Evolutionary conservation across 2,113 vertebrate genomes (phyloP).

Genomic region (Gymnarchus niloticus): DNA sequence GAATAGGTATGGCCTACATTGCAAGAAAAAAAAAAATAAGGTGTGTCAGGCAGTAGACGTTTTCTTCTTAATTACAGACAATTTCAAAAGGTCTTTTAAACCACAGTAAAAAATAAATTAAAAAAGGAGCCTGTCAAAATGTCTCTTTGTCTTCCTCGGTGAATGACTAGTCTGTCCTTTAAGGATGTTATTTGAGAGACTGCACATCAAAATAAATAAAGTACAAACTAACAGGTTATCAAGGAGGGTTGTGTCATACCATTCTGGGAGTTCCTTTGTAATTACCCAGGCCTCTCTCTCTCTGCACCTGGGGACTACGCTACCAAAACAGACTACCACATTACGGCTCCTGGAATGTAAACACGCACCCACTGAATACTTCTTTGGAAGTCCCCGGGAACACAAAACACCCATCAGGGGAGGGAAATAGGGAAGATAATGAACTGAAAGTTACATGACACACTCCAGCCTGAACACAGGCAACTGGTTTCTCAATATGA

Average conservation of each 20-base stretch:
- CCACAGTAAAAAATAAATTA: not conserved
- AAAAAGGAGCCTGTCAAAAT: not conserved
- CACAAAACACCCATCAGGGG: constrained; percentile 13
- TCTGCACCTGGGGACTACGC: constrained; percentile 42
- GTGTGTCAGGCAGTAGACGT: not conserved
- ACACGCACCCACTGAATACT: constrained; percentile 39
- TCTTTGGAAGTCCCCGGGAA: constrained; percentile 22
- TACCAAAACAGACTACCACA: constrained; percentile 42
- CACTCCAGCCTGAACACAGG: not conserved
- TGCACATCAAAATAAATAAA: constrained; percentile 45
- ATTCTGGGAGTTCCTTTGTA: constrained; percentile 45
- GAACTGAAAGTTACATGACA: constrained; percentile 12
- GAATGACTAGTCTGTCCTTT: constrained; percentile 2
- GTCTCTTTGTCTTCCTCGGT: constrained; percentile 28
- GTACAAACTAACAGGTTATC: constrained; percentile 42
- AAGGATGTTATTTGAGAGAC: constrained; percentile 44
- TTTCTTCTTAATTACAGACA: constrained; percentile 8
- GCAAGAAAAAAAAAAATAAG: not conserved
- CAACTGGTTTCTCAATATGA: not conserved
- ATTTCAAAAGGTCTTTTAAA: constrained; percentile 33
- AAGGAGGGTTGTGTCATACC: constrained; percentile 38
- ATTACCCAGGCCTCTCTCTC: constrained; percentile 40
- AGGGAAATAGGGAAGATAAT: constrained; percentile 6
- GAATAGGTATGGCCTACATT: not conserved
- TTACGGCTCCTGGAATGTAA: constrained; percentile 43